Evolutionary conservation across 2,888 invertebrate species (phyloP).

Genomic region (Apotomis turbidana): DNA sequence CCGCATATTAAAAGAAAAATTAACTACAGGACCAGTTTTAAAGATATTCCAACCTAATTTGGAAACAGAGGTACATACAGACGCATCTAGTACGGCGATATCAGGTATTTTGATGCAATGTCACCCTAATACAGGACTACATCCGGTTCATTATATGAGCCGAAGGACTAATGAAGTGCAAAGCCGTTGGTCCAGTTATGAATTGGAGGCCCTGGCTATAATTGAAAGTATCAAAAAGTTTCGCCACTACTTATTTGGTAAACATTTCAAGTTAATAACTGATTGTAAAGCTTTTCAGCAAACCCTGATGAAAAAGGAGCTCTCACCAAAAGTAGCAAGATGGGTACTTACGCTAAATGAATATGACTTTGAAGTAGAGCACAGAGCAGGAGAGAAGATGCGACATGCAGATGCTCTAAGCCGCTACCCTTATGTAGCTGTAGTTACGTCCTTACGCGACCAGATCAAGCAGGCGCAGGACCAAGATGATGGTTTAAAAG

Average conservation of each 20-base stretch:
- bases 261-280: background rate
- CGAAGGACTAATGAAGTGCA: conserved; percentile 19
- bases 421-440: conserved; percentile 5
- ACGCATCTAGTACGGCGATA: too few species aligned
- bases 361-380: background rate
- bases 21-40: too few species aligned
- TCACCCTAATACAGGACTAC: conserved; percentile 3
- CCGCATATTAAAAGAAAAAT: too few species aligned
- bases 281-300: conserved; percentile 10
- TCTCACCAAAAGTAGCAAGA: conserved; percentile 1
- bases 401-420: background rate
- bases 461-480: background rate
- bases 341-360: background rate
- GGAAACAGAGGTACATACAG: too few species aligned
- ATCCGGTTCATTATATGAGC: conserved; percentile 35
- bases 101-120: too few species aligned
- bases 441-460: background rate
- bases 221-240: conserved; percentile 4
- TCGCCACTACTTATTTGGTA: background rate
- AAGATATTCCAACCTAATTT: too few species aligned
- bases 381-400: background rate
- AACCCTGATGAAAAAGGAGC: conserved; percentile 4
- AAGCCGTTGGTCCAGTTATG: conserved; percentile 8
- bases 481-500: background rate
- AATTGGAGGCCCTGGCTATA: conserved; percentile 34